Evolutionary conservation across 2,888 invertebrate species (phyloP), one percentile per base, ranked within the genome.

Genomic region (Melanophora roralis): DNA sequence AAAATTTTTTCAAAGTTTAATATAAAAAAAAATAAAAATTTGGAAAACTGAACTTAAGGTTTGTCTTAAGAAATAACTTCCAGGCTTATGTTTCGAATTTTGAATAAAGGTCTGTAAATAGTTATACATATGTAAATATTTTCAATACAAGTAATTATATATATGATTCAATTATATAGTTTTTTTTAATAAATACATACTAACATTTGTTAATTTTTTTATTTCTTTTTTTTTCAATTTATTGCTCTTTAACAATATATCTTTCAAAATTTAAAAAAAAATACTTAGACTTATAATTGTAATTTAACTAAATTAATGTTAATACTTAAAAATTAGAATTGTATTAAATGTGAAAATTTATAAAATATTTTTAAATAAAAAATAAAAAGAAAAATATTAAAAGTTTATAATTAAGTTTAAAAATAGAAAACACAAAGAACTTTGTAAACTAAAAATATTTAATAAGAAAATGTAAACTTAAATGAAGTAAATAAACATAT

Each of bases 311-410:
- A 16, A 1, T 32, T 57, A 57, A 65, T 49, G 51, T 59, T 59
- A 19, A 55, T 23, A 47, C 6, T 40, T 38, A 68, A 68, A 74
- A 74, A 51, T 64, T 57, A 57, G 34, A 71, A 49, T 62, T 79
- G 79, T 72, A 79, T 72, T 79, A 67, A 79, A 75, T 79, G 75
- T 79, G 79, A 75, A 79, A 27, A 75, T 72, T 72, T 79, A 75
- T 79, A 79, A 79, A 67, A 60, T 71, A n/a, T 71, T 67, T 53
- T 67, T 53, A 67, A 67, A 64, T 16, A 16, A 23, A 59, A 59
- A 77, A 2, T 45, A 23, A 51, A 5, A 62, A 67, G 40, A 45
- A 36, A 16, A n/a, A 38, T 21, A 38, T 9, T 27, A 32, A 49
- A 65, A 57, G 38, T 38, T 75, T 76, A 71, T 80, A 80, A 76